Base-by-base conservation (phyloP, 2,888 invertebrate genomes). In the Xylocampa areola region DNA sequence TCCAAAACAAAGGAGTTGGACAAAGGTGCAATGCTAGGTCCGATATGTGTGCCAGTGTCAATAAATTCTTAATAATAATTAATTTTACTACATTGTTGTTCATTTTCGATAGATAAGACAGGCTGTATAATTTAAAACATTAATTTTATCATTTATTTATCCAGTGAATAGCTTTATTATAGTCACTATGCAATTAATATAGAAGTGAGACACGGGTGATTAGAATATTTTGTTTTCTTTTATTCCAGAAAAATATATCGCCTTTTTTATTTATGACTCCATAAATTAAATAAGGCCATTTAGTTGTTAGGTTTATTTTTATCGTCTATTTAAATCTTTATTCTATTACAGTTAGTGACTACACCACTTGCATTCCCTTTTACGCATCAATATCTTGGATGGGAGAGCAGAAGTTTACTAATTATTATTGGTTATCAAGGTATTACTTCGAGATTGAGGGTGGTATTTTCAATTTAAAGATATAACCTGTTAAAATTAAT, bases 191-290 rank as follows among this genome's bases (percentile, higher is more conserved):
- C 2, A 43, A 16, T 23, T 29, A 29, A 37, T 50, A 41, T 23
- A 8, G 25, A 47, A 41, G 13, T 32, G 27, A 39, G 43, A 48
- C 41, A 48, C 47, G 25, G 62, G 33, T 23, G 16, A 6, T 27
- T 7, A 14, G 19, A 19, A 32, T 2, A 0, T 25, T 10, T 37
- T 33, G 7, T 44, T 29, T 37, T 33, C 7, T 44, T 29, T 13
- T 16, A 10, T 21, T 32, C 0, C 4, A 13, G 16, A 21, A 19
- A 33, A 30, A 13, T 25, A 40, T 16, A 25, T 43, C 16, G 64
- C 63, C 77, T 78, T 78, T 68, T 79, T 77, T 57, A 66, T 77
- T 79, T 78, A 78, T 78, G 75, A 53, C 35, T n/a, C 32, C 59
- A 78, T 78, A 78, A 79, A 78, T 70, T 16, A 61, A 76, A 59